Percentiles rank a stretch among this genome's conserved stretches.
Conservation (phyloP, 92 coral and sea anemone genomes). For the Plumapathes pennacea region DNA sequence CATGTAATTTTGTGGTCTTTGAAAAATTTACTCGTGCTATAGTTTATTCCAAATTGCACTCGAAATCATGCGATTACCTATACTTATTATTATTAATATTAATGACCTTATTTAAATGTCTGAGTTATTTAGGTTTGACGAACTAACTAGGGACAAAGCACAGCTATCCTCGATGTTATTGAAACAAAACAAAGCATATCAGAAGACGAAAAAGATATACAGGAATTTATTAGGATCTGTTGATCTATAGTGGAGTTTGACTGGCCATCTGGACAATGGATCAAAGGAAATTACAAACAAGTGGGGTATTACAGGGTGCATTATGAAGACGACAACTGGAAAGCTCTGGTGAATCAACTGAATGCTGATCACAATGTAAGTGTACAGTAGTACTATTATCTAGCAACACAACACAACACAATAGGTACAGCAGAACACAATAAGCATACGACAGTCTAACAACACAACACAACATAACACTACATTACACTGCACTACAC, state of each 20-base stretch:
- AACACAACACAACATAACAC: no score
- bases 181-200: no score
- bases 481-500: no score
- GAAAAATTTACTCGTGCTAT: no score
- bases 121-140: no score
- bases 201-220: no score
- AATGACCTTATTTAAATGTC: no score
- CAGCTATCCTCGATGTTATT: no score
- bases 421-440: not conserved
- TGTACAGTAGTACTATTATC: not conserved
- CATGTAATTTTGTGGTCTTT: not conserved
- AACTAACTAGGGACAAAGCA: no score
- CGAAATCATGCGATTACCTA: no score
- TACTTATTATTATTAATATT: no score
- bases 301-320: constrained; percentile 89
- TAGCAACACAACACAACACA: not conserved
- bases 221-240: not conserved
- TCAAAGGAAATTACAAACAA: constrained; percentile 82
- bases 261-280: constrained; percentile 67
- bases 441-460: not conserved
- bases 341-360: constrained; percentile 56
- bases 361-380: constrained; percentile 47
- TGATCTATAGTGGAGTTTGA: constrained; percentile 51
- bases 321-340: constrained; percentile 81
- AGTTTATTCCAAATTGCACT: no score